Base-by-base conservation (phyloP, 1,140 invertebrate genomes). In the Drosophila prosaltans region DNA sequence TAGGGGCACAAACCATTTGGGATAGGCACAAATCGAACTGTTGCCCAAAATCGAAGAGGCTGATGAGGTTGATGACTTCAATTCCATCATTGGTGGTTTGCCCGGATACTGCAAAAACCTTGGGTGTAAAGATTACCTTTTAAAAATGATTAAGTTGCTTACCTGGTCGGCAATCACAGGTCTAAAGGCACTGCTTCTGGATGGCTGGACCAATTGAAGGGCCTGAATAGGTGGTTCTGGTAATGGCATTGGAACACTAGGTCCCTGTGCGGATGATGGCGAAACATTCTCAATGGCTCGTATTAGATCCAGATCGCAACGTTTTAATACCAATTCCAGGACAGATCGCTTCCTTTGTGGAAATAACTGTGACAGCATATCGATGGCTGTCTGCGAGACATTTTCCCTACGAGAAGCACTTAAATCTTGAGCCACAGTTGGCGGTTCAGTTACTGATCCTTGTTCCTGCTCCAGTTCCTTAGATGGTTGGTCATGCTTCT, bases 261-360 rank as follows among this genome's bases (percentile, higher is more conserved):
- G 8, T 40, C 24, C 28, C 1, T 70, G 61, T 3, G 68, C 65
- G 7, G 73, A 28, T 4, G 86, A 28, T 4, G 86, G 82, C 10
- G 91, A 81, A 6, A 92, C 82, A 62, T 92, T 91, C 57, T 92
- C 91, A 16, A 92, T 92, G 40, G 91, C 91, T 70, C 97, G 96
- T 2, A 97, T 93, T n/a, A 98, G 91, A 85, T 98, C 97, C 41
- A 97, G 95, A 70, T 97, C 97, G 91, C 97, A 98, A 24, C 97
- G 94, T 72, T 97, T 95, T 8, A 98, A 92, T 8, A 98, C 97
- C 62, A 98, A 92, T 82, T 98, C 97, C 43, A 99, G 91, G 0
- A 98, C 97, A 0, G 96, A 95, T 10, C 96, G 94, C 91, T 98
- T 98, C 57, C 96, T 95, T 55, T 96, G 95, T 0, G 97, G 97